Conservation (phyloP, 2,888 invertebrate genomes). For the Lydus trimaculatus region DNA sequence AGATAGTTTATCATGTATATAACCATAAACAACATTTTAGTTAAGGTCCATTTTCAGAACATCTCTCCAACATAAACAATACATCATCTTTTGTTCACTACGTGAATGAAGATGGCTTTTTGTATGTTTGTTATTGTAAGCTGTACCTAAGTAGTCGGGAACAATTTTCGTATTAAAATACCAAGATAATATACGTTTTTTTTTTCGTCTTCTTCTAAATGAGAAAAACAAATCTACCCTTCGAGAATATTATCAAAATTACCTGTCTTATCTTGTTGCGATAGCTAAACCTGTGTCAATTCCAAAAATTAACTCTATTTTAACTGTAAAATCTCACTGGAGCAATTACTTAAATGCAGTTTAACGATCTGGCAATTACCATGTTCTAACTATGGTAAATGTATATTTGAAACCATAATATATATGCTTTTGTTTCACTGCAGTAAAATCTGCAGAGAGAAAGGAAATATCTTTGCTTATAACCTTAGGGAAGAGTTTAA, state of each 20-base stretch:
- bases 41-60: not conserved
- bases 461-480: too few species aligned
- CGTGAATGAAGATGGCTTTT: slow-evolving; percentile 1
- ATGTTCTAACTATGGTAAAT: not conserved
- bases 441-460: not conserved
- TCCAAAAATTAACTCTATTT: not conserved
- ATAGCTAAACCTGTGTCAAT: not conserved
- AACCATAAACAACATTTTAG: not conserved
- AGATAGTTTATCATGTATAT: not conserved
- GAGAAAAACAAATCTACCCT: not conserved
- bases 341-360: not conserved
- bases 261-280: not conserved
- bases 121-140: not conserved
- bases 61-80: not conserved
- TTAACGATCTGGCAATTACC: not conserved
- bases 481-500: too few species aligned
- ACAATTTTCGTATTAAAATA: not conserved
- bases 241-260: not conserved
- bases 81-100: slow-evolving; percentile 6
- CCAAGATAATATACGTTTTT: too few species aligned
- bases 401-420: not conserved
- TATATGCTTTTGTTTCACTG: not conserved
- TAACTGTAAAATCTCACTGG: not conserved
- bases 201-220: not conserved
- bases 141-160: not conserved